A percentile compares a stretch with the other conserved stretches of the same genome.
phyloP scores from a whole-genome alignment of 2,888 invertebrate genomes.

The Eupsilia transversa region DNA sequence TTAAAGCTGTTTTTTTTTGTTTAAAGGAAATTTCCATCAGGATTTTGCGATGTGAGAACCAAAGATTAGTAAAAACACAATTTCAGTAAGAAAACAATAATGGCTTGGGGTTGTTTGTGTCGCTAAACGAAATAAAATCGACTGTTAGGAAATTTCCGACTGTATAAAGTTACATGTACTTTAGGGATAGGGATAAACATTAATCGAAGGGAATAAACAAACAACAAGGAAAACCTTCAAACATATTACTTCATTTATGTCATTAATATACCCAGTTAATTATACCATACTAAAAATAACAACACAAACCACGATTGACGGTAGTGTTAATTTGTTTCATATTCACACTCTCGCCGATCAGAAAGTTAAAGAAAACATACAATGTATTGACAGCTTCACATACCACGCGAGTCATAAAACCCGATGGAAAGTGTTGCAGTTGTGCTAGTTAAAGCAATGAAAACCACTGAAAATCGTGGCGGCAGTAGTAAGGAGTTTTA shows the following conservation, averaged over 20 bases:
- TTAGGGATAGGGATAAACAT: neutral
- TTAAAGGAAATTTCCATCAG: neutral
- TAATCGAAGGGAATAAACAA: neutral
- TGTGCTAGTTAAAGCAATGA: constrained; percentile 14
- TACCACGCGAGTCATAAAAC: constrained; percentile 50
- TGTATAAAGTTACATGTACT: neutral
- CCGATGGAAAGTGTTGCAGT: constrained; percentile 42
- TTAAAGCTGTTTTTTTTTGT: neutral
- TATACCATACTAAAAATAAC: constrained; percentile 24
- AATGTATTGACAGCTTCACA: constrained; percentile 33
- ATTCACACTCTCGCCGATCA: constrained; percentile 26
- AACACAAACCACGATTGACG: neutral
- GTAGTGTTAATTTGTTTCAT: constrained; percentile 13
- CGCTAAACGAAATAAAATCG: neutral
- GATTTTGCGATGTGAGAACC: neutral
- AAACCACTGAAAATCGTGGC: constrained; percentile 39
- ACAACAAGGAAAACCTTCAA: constrained; percentile 45
- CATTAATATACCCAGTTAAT: neutral
- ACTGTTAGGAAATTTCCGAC: constrained; percentile 14
- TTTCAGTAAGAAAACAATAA: constrained; percentile 11
- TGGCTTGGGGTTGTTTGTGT: neutral
- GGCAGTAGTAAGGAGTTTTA: constrained; percentile 26
- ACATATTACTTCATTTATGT: neutral
- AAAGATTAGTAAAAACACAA: constrained; percentile 1
- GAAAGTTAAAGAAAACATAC: constrained; percentile 44